Percentiles rank a stretch among this genome's conserved stretches.
phyloP scores from a whole-genome alignment of 92 coral and sea anemone genomes.

The Desmophyllum pertusum region DNA sequence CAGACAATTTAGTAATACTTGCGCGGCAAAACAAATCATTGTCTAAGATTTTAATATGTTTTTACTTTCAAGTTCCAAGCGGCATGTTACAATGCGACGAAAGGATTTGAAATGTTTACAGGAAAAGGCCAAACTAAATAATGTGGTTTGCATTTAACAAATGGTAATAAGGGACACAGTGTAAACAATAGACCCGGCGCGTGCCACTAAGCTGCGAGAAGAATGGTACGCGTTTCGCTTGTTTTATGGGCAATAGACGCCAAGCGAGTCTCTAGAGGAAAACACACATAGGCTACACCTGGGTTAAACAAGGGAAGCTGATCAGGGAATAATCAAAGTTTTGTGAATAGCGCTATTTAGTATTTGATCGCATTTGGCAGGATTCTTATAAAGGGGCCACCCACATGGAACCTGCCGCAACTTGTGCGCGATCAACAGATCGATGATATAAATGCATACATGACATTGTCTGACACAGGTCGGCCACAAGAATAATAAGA shows the following conservation, averaged over 20 bases:
- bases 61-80: slow-evolving; percentile 31
- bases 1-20: slow-evolving; percentile 39
- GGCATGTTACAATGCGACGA: slow-evolving; percentile 43
- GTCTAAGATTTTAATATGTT: slow-evolving; percentile 39
- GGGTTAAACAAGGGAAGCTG: slow-evolving; percentile 28
- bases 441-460: background rate
- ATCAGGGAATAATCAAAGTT: slow-evolving; percentile 11
- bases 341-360: background rate
- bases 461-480: background rate
- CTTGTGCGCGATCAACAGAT: background rate
- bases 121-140: slow-evolving; percentile 48
- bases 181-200: slow-evolving; percentile 60
- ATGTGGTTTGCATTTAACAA: slow-evolving; percentile 51
- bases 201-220: slow-evolving; percentile 58
- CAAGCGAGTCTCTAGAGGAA: slow-evolving; percentile 40
- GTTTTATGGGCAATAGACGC: slow-evolving; percentile 31
- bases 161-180: slow-evolving; percentile 39
- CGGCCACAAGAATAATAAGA: background rate
- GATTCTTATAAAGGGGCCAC: slow-evolving; percentile 1
- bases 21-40: slow-evolving; percentile 37
- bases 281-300: slow-evolving; percentile 37
- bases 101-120: slow-evolving; percentile 52
- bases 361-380: slow-evolving; percentile 31
- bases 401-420: slow-evolving; percentile 25
- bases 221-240: slow-evolving; percentile 23